A percentile compares a stretch with the other conserved stretches of the same genome.
Conservation (phyloP, 2,797 vertebrate species). For the Sebastes variabilis region DNA sequence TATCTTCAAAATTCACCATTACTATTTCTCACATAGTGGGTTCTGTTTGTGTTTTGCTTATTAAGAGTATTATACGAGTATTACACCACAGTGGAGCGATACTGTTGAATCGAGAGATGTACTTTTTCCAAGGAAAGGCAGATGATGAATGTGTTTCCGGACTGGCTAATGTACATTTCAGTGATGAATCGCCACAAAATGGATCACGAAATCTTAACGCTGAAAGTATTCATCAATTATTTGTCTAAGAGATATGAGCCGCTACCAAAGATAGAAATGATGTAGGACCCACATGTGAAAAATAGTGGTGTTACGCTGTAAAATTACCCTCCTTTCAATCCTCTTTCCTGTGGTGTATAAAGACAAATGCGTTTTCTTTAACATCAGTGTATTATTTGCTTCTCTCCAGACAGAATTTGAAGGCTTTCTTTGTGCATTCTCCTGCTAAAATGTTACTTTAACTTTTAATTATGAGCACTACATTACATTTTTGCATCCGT, state of each 20-base stretch:
- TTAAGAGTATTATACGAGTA: background rate
- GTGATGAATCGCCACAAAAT: conserved; percentile 36
- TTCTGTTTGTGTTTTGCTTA: background rate
- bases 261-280: conserved; percentile 59
- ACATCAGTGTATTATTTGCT: background rate
- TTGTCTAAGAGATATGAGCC: conserved; percentile 40
- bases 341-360: background rate
- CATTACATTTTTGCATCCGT: background rate
- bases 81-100: background rate
- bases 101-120: conserved; percentile 1
- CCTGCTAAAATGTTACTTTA: conserved; percentile 2
- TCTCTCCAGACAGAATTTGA: conserved; percentile 8
- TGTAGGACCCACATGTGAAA: conserved; percentile 30
- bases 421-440: conserved; percentile 4
- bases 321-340: background rate
- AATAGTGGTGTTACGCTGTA: background rate
- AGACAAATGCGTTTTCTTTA: conserved; percentile 8
- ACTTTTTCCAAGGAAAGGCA: conserved; percentile 32
- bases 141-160: conserved; percentile 50
- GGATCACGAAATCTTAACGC: conserved; percentile 34
- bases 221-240: conserved; percentile 60
- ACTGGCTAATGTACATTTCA: conserved; percentile 36
- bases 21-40: background rate
- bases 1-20: background rate
- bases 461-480: background rate